Evolutionary conservation across 2,888 invertebrate genomes (phyloP).

Genomic region (Heliconius sara): DNA sequence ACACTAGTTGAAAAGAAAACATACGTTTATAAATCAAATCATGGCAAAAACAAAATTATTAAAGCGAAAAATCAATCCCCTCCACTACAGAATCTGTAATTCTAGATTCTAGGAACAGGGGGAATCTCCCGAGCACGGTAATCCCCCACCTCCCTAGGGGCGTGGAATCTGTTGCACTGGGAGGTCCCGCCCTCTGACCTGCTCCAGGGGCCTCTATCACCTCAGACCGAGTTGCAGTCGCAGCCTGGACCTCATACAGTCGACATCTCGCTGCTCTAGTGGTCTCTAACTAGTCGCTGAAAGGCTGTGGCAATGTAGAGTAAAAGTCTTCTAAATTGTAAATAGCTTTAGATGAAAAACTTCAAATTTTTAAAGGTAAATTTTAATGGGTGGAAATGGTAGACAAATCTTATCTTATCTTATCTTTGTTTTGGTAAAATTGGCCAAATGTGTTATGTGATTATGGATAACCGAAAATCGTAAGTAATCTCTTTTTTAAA

Average conservation of each 20-base stretch:
- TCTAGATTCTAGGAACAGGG: slow-evolving; percentile 22
- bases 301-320: slow-evolving; percentile 14
- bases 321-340: not conserved
- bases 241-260: not conserved
- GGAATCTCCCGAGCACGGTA: not conserved
- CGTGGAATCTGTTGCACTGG: slow-evolving; percentile 17
- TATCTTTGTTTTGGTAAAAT: not conserved
- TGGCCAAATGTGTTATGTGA: not conserved
- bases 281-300: not conserved
- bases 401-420: too few species aligned
- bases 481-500: not conserved
- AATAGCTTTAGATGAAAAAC: not conserved
- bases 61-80: not conserved
- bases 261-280: not conserved
- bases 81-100: slow-evolving; percentile 14
- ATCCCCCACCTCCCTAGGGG: slow-evolving; percentile 4
- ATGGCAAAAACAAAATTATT: not conserved
- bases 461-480: slow-evolving; percentile 2
- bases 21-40: not conserved
- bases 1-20: not conserved
- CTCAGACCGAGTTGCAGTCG: slow-evolving; percentile 13
- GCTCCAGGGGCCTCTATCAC: slow-evolving; percentile 12
- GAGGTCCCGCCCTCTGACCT: slow-evolving; percentile 20
- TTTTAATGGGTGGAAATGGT: not conserved
- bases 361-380: not conserved